A percentile compares a stretch with the other conserved stretches of the same genome.
Conservation (phyloP, 2,888 invertebrate genomes). For the Pseudococcus viburni region DNA sequence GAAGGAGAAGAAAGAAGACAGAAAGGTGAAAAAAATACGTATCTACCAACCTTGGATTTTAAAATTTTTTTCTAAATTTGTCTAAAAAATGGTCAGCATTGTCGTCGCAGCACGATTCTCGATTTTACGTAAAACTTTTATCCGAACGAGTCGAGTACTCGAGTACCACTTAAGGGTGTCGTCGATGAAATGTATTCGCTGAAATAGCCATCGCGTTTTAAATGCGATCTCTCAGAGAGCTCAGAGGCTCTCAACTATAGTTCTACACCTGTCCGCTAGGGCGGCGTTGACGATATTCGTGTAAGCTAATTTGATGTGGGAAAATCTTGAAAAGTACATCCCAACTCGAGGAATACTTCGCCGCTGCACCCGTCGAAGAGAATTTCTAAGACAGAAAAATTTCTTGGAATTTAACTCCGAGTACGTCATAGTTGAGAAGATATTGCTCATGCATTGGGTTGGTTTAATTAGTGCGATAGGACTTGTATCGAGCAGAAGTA, state of each 20-base stretch:
- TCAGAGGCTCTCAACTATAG: constrained; percentile 30
- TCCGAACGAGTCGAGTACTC: constrained; percentile 16
- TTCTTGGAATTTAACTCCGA: too few species aligned
- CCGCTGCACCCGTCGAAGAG: background rate
- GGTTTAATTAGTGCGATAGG: too few species aligned
- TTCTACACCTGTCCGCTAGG: constrained; percentile 26
- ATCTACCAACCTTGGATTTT: background rate
- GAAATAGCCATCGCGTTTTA: constrained; percentile 35
- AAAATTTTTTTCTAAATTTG: background rate
- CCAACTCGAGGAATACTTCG: background rate
- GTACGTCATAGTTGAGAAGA: too few species aligned
- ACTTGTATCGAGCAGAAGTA: too few species aligned
- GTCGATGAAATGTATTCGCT: constrained; percentile 43
- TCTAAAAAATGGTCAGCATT: background rate
- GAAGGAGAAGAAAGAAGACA: background rate
- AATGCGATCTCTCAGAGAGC: background rate
- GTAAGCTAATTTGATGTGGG: background rate
- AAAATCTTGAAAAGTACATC: constrained; percentile 1
- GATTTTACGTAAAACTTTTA: background rate
- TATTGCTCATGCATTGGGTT: too few species aligned
- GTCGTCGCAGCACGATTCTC: background rate
- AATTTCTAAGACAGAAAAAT: too few species aligned
- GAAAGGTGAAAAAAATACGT: background rate
- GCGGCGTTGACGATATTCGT: background rate
- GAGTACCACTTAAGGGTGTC: constrained; percentile 34